Base-by-base conservation (phyloP, 2,888 invertebrate genomes). In the Agrotis ipsilon region DNA sequence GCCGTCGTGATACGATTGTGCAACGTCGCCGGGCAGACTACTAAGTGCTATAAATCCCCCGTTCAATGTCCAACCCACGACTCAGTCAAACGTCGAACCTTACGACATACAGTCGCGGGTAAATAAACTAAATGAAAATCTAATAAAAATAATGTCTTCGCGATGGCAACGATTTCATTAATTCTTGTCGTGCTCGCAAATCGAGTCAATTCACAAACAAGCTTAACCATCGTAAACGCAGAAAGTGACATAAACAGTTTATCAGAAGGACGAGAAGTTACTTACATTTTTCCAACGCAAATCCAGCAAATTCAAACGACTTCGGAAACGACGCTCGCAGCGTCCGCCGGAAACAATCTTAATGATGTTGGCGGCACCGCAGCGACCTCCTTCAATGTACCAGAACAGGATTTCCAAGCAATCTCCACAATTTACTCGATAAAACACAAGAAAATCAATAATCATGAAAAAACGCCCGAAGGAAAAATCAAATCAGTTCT, bases 1-100 rank as follows among this genome's bases (percentile, higher is more conserved):
- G 43, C 39, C 54, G 85, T 86, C 90, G 89, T 92, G 93, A 93
- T 93, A 94, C 93, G 91, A 92, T 92, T 94, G 92, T 93, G 89
- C 90, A 90, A 92, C 91, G 90, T 90, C 87, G 92, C 83, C 89
- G 92, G 92, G 96, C 95, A 96, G 96, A 95, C 96, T 90, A 86
- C 91, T 92, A 96, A 96, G 96, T 96, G 96, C 96, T 92, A 94
- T 93, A 95, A 96, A 96, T 96, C 95, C 96, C 88, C 91, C 89
- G 88, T 88, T 84, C 91, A 91, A 88, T 88, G 91, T 87, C 89
- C 90, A 87, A 74, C 88, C 82, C 74, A 71, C 61, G 9, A 70
- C 68, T 77, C 82, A 81, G 86, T 91, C 91, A 91, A 91, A 92
- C 84, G 87, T 85, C 83, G 78, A 79, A 86, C 82, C 81, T 81